A percentile compares a stretch with the other conserved stretches of the same genome.
These are phyloP conservation scores for Cryptoprocta ferox DNA, from an alignment of 2,797 vertebrate species.

Conservation along the genomic window DNA sequence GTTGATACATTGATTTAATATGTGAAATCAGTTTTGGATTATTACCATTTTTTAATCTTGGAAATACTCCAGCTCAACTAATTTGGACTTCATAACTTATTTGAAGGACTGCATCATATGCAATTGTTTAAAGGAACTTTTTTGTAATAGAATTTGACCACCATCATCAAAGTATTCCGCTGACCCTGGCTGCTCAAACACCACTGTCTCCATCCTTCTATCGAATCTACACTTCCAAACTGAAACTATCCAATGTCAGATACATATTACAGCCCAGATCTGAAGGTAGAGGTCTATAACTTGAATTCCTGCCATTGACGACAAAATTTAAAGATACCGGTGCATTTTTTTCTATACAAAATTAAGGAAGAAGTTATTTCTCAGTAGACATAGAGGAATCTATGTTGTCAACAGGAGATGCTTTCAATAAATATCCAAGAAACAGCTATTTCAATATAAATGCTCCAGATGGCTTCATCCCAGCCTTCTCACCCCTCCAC, in stretches of 20 bases:
- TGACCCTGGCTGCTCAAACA: not conserved
- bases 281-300: not conserved
- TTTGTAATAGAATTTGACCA: constrained; percentile 21
- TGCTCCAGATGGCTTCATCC: constrained; percentile 46
- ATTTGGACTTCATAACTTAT: constrained; percentile 48
- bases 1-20: constrained; percentile 68
- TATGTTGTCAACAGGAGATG: not conserved
- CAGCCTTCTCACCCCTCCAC: not conserved
- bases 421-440: constrained; percentile 41
- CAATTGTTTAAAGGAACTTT: constrained; percentile 9
- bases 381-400: constrained; percentile 7
- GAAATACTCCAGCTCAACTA: constrained; percentile 32
- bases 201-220: not conserved
- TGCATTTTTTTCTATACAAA: not conserved
- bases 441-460: constrained; percentile 54
- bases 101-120: constrained; percentile 40
- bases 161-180: not conserved
- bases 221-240: not conserved
- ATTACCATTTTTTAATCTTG: constrained; percentile 56
- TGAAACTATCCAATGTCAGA: not conserved
- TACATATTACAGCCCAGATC: not conserved
- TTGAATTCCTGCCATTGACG: not conserved
- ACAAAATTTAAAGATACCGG: not conserved
- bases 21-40: constrained; percentile 58
- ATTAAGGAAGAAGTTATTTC: constrained; percentile 30